Percentiles rank a stretch among this genome's conserved stretches.
These are phyloP conservation scores for Caprella mutica DNA, from an alignment of 2,888 invertebrate species.

Conservation along the genomic window DNA sequence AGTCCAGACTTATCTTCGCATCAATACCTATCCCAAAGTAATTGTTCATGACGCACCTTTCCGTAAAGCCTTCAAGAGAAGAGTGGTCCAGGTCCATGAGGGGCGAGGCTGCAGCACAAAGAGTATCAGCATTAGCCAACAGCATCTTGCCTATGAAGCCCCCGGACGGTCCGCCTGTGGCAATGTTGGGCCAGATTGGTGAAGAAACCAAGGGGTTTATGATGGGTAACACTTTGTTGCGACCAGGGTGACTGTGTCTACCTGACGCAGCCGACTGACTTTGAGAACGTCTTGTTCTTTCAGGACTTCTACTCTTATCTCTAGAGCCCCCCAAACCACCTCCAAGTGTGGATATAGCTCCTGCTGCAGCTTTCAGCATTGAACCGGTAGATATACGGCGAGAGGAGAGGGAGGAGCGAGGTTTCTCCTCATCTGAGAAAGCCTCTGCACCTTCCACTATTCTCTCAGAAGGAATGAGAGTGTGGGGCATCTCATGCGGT, in stretches of 20 bases:
- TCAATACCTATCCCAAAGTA: constrained; percentile 98
- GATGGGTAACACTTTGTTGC: constrained; percentile 53
- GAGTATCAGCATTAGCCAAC: constrained; percentile 86
- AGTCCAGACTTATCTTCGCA: constrained; percentile 92
- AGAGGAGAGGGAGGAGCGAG: constrained; percentile 42
- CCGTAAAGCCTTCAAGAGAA: constrained; percentile 69
- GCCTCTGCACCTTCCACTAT: constrained; percentile 32
- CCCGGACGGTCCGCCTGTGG: constrained; percentile 37
- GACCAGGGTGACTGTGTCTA: constrained; percentile 18
- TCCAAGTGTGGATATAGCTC: constrained; percentile 52
- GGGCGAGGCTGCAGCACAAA: constrained; percentile 92
- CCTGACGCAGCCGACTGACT: constrained; percentile 23
- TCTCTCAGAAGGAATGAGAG: constrained; percentile 16
- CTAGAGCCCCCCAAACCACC: constrained; percentile 20
- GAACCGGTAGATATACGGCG: constrained; percentile 83
- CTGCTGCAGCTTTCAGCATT: constrained; percentile 57
- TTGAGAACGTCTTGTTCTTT: constrained; percentile 17
- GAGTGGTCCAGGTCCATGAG: constrained; percentile 86
- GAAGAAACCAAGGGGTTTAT: constrained; percentile 77
- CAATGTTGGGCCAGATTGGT: constrained; percentile 65
- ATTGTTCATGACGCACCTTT: constrained; percentile 96
- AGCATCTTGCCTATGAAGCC: constrained; percentile 91
- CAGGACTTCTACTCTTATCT: constrained; percentile 30
- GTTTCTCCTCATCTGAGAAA: constrained; percentile 22
- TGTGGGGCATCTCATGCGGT: neutral